A percentile compares a stretch with the other conserved stretches of the same genome.
phyloP scores from a whole-genome alignment of 2,888 invertebrate species.

The Zootermopsis nevadensis region DNA sequence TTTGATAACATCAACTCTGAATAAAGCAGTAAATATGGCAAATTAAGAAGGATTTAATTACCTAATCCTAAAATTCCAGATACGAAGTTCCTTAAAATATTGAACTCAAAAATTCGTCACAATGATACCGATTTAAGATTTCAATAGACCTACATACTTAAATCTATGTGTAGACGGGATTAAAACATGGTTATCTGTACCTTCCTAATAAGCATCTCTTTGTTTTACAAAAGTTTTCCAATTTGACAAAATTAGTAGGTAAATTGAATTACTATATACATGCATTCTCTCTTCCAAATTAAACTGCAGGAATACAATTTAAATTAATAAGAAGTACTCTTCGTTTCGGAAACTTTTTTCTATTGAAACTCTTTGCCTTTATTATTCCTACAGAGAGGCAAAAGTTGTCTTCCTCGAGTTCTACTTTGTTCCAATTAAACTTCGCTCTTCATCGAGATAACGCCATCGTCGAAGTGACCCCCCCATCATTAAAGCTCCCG shows the following conservation, averaged over 20 bases:
- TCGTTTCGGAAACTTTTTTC: not conserved
- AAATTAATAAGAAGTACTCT: constrained; percentile 14
- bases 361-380: constrained; percentile 12
- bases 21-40: too few relatives aligned
- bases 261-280: constrained; percentile 15
- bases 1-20: too few relatives aligned
- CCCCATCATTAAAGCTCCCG: not conserved
- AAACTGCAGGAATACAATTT: constrained; percentile 14
- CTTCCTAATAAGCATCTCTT: constrained; percentile 8
- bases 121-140: too few relatives aligned
- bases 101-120: too few relatives aligned
- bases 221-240: not conserved
- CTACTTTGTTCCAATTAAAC: constrained; percentile 20
- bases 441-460: not conserved
- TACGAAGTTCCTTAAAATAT: too few relatives aligned
- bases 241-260: not conserved
- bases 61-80: too few relatives aligned
- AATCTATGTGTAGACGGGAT: too few relatives aligned
- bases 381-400: not conserved
- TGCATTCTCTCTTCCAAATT: not conserved
- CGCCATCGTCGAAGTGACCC: not conserved
- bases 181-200: too few relatives aligned
- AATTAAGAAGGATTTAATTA: too few relatives aligned
- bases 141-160: too few relatives aligned
- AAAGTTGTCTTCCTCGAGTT: constrained; percentile 17